A percentile compares a stretch with the other conserved stretches of the same genome.
Conservation (phyloP, 2,797 vertebrate genomes). For the Malacoraja senta region DNA sequence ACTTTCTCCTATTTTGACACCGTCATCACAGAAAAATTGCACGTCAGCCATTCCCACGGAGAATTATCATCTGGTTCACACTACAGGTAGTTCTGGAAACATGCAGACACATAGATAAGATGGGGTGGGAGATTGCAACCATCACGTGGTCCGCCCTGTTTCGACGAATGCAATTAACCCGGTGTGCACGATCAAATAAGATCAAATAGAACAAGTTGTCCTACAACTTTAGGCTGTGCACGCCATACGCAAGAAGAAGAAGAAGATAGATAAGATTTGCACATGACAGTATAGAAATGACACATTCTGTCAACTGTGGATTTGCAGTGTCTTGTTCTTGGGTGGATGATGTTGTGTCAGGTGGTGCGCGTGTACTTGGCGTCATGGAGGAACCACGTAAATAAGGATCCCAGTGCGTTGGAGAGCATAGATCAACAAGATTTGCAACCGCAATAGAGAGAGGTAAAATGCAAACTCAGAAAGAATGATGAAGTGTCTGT, state of each 20-base stretch:
- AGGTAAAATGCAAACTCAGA: neutral
- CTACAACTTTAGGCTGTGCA: too few species aligned
- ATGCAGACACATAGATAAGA: neutral
- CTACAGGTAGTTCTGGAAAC: neutral
- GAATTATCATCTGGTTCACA: neutral
- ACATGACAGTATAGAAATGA: neutral
- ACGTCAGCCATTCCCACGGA: neutral
- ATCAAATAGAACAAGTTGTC: too few species aligned
- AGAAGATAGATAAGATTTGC: neutral
- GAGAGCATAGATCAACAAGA: neutral
- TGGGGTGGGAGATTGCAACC: too few species aligned
- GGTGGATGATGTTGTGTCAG: neutral
- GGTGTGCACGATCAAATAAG: too few species aligned
- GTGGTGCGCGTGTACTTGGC: neutral
- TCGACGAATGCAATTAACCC: too few species aligned
- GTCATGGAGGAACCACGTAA: neutral
- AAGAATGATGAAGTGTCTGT: neutral
- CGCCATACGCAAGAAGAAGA: too few species aligned
- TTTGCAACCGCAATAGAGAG: neutral
- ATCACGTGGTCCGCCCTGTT: too few species aligned
- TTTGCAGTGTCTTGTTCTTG: neutral
- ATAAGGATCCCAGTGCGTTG: neutral
- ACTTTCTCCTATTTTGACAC: neutral
- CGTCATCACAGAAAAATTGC: neutral
- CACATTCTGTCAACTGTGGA: neutral